These are phyloP conservation scores for Leptonema lineaticorne DNA, from an alignment of 1,140 invertebrate genomes.

Conservation along the genomic window DNA sequence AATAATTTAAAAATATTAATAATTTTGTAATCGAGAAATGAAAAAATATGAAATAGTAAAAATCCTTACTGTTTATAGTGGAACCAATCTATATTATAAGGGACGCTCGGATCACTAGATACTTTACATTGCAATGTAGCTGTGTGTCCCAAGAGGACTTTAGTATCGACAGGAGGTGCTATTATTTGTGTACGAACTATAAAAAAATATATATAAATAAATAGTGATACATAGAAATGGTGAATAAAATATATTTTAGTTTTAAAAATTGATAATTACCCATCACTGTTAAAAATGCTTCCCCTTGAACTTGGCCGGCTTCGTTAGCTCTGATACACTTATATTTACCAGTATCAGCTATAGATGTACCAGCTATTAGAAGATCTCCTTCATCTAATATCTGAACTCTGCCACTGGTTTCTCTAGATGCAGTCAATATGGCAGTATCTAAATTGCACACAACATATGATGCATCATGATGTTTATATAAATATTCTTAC, in stretches of 20 bases:
- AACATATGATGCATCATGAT: not conserved
- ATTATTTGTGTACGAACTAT: conserved; percentile 88
- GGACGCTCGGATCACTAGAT: conserved; percentile 87
- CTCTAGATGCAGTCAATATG: conserved; percentile 34
- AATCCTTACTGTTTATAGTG: conserved; percentile 76
- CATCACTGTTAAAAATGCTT: conserved; percentile 78
- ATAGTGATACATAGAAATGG: not conserved
- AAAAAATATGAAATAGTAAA: not conserved
- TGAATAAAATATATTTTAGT: not conserved
- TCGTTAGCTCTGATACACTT: conserved; percentile 86
- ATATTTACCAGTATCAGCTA: conserved; percentile 83
- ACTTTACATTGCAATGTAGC: conserved; percentile 91
- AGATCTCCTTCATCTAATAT: conserved; percentile 83
- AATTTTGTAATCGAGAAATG: not conserved
- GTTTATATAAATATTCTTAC: not conserved
- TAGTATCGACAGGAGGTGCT: conserved; percentile 86
- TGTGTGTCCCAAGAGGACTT: conserved; percentile 85
- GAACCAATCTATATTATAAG: conserved; percentile 89
- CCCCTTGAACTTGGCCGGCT: conserved; percentile 79
- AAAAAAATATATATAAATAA: conserved; percentile 3
- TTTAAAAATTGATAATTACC: conserved; percentile 60
- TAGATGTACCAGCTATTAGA: conserved; percentile 80
- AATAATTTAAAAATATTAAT: conserved; percentile 23
- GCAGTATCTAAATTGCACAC: conserved; percentile 35
- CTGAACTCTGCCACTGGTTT: conserved; percentile 67